Conservation (phyloP, 92 coral and sea anemone species). For the Heliopora coerulea region DNA sequence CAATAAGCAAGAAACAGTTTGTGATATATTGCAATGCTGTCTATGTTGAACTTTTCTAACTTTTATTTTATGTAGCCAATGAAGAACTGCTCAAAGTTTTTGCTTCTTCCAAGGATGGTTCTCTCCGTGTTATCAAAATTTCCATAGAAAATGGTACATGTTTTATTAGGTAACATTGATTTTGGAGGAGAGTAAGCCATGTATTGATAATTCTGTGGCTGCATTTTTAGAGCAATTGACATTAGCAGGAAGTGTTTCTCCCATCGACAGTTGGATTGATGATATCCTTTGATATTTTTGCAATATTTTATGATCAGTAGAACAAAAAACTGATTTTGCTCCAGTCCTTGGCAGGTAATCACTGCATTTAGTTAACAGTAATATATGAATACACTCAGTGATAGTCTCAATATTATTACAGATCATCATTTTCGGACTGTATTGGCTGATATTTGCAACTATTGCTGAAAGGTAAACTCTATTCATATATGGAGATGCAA, state of each 20-base stretch:
- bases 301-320: background rate
- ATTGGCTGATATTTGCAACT: too few species aligned
- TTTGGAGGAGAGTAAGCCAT: background rate
- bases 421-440: too few species aligned
- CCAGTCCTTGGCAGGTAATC: too few species aligned
- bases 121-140: slow-evolving; percentile 69
- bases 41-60: too few species aligned
- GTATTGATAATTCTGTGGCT: background rate
- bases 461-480: too few species aligned
- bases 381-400: too few species aligned
- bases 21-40: too few species aligned
- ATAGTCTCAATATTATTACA: too few species aligned
- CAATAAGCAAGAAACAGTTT: too few species aligned
- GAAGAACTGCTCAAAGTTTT: slow-evolving; percentile 68
- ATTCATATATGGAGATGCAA: too few species aligned
- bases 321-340: background rate
- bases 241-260: slow-evolving; percentile 52
- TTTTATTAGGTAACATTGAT: background rate
- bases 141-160: slow-evolving; percentile 71
- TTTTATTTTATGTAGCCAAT: too few species aligned
- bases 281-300: slow-evolving; percentile 75
- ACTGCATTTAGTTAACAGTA: too few species aligned
- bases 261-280: slow-evolving; percentile 72
- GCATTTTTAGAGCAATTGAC: slow-evolving; percentile 63
- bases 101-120: slow-evolving; percentile 79